These are phyloP conservation scores for Drosophila subquinaria DNA, from an alignment of 2,888 invertebrate species.

Conservation along the genomic window DNA sequence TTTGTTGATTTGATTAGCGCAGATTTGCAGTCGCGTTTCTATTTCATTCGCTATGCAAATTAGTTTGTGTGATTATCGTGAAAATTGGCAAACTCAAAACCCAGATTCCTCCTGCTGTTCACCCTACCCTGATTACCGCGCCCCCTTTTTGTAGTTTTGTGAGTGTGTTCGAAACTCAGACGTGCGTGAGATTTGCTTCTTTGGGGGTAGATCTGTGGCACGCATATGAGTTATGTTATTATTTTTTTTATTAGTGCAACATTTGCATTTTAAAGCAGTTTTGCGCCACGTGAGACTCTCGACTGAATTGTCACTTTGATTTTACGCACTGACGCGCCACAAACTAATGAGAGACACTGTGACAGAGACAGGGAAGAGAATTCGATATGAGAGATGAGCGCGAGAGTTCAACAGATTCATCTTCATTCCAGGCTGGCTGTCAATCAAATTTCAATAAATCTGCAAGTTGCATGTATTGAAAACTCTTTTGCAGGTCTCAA, in stretches of 20 bases:
- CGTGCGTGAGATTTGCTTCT: conserved; percentile 60
- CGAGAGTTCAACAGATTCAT: conserved; percentile 39
- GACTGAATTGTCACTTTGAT: conserved; percentile 60
- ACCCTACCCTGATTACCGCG: conserved; percentile 5
- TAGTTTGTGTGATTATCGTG: conserved; percentile 69
- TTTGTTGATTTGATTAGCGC: conserved; percentile 63
- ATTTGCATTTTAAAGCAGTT: conserved; percentile 74
- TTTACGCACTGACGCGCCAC: conserved; percentile 60
- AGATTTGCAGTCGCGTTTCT: conserved; percentile 43
- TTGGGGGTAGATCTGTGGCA: conserved; percentile 49
- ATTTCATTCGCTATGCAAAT: conserved; percentile 68
- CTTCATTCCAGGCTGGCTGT: conserved; percentile 51
- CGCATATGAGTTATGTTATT: conserved; percentile 41
- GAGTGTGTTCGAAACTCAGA: conserved; percentile 31
- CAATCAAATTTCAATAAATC: conserved; percentile 70
- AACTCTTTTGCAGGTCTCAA: conserved; percentile 18
- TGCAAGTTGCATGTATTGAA: conserved; percentile 23
- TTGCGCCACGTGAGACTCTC: conserved; percentile 61
- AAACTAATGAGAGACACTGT: conserved; percentile 45
- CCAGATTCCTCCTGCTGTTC: conserved; percentile 4
- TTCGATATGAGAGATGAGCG: background rate
- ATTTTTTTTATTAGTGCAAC: conserved; percentile 52
- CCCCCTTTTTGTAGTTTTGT: conserved; percentile 52
- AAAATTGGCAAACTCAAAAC: conserved; percentile 58
- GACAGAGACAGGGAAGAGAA: background rate